Evolutionary conservation across 2,797 vertebrate genomes (phyloP).

Genomic region (Silurus aristotelis): DNA sequence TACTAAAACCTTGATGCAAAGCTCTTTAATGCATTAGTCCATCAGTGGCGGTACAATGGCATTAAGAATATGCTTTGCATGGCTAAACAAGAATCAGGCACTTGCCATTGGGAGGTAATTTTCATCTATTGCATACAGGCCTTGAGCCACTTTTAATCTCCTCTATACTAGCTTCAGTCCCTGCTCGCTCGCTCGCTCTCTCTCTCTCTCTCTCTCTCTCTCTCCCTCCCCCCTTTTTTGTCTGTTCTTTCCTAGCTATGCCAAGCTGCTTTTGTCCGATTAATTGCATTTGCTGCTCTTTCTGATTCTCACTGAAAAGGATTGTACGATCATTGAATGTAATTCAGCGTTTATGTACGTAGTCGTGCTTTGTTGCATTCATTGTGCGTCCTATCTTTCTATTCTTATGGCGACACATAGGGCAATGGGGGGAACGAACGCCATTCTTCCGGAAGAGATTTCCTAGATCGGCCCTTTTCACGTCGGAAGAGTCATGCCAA

Average conservation of each 20-base stretch:
- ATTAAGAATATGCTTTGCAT: constrained; percentile 33
- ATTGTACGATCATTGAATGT: constrained; percentile 30
- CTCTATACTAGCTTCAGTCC: neutral
- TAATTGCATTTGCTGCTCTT: constrained; percentile 21
- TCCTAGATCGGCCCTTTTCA: no score
- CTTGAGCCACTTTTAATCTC: constrained; percentile 38
- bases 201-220: no score
- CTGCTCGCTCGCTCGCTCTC: neutral
- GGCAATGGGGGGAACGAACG: neutral
- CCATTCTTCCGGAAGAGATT: neutral
- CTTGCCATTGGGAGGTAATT: constrained; percentile 40
- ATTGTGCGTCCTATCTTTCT: neutral
- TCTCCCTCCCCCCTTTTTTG: neutral
- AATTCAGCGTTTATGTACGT: constrained; percentile 28
- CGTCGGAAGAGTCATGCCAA: neutral
- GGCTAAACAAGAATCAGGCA: constrained; percentile 33
- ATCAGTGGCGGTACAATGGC: constrained; percentile 29
- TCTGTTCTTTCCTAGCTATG: constrained; percentile 1
- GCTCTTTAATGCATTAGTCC: constrained; percentile 43
- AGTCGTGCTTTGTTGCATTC: neutral
- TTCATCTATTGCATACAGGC: constrained; percentile 33
- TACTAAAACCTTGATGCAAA: constrained; percentile 26
- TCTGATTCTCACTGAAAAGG: constrained; percentile 16
- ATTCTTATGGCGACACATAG: neutral
- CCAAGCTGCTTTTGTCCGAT: constrained; percentile 30